Evolutionary conservation across 2,113 vertebrate genomes (phyloP).

Genomic region (Sander lucioperca): DNA sequence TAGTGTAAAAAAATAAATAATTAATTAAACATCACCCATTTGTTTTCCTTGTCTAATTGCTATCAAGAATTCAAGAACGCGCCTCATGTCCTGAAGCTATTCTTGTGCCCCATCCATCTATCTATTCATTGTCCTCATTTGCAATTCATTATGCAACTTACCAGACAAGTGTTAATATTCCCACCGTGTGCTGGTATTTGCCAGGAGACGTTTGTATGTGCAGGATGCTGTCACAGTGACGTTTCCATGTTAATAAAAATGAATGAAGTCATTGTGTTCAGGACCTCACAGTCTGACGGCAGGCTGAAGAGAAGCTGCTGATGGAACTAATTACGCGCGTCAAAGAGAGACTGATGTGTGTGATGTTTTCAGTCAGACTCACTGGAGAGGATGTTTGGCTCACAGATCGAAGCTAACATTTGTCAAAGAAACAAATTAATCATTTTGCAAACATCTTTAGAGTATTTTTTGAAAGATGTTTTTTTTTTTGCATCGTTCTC

Average conservation of each 20-base stretch:
- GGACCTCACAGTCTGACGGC: slow-evolving; percentile 12
- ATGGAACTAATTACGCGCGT: slow-evolving; percentile 22
- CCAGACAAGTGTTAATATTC: slow-evolving; percentile 42
- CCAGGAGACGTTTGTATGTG: slow-evolving; percentile 28
- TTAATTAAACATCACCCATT: not conserved
- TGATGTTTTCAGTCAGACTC: not conserved
- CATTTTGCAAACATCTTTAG: not conserved
- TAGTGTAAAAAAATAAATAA: not conserved
- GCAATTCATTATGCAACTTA: slow-evolving; percentile 16
- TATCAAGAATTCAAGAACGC: not conserved
- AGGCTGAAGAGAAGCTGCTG: slow-evolving; percentile 19
- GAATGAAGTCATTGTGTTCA: slow-evolving; percentile 39
- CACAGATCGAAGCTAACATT: not conserved
- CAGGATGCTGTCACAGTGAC: slow-evolving; percentile 7
- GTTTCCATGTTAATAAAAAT: slow-evolving; percentile 26
- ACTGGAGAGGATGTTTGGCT: not conserved
- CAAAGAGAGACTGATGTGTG: not conserved
- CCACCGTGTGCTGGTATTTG: slow-evolving; percentile 26
- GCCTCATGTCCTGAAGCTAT: not conserved
- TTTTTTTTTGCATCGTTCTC: not conserved
- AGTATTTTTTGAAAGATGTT: not conserved
- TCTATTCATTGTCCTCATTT: slow-evolving; percentile 16
- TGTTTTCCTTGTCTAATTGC: slow-evolving; percentile 2
- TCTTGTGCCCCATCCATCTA: not conserved
- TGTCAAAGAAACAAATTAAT: not conserved